Base-by-base conservation (phyloP, 2,888 invertebrate genomes). In the Atrina japonica region DNA sequence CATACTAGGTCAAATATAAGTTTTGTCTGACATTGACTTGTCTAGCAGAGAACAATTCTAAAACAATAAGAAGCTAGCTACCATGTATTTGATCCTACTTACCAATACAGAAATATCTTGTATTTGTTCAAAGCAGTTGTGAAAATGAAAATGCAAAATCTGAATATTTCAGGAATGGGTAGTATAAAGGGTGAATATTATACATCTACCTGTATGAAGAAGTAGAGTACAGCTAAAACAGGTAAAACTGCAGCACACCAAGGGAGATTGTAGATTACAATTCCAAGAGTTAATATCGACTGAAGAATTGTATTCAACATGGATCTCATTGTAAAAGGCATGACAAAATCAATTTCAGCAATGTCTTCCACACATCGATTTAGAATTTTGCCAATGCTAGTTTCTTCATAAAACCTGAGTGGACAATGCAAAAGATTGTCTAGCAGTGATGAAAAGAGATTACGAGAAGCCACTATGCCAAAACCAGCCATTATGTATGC, bases 361-460 rank as follows among this genome's bases (percentile, higher is more conserved):
- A 88, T 79, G 70, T 89, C 89, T 50, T 78, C 81, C 16, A 80
- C 72, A 52, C 81, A 82, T 45, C 91, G 84, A 78, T 92, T 92
- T 55, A 92, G 71, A 49, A 92, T 86, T 41, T 91, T 83, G 27
- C 92, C 92, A 14, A 87, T 78, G 9, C 91, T 91, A n/a, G 89
- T 91, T 11, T 86, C 83, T 27, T 87, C 84, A 80, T 81, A 86
- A 69, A 87, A 85, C 16, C 63, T 58, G 72, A 86, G 50, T 16
- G 88, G 85, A 18, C 66, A 78, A 85, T 59, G 88, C 81, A 82
- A 84, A 9, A 91, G 83, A 53, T 84, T 84, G 11, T 66, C 61
- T 11, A 91, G 79, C 59, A 91, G 78, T 14, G 73, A 71, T 41
- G 64, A 68, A 79, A 91, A 91, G 27, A 91, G 79, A 9, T 75